Conservation (phyloP, 2,797 vertebrate species). For the Xyrichtys novacula region DNA sequence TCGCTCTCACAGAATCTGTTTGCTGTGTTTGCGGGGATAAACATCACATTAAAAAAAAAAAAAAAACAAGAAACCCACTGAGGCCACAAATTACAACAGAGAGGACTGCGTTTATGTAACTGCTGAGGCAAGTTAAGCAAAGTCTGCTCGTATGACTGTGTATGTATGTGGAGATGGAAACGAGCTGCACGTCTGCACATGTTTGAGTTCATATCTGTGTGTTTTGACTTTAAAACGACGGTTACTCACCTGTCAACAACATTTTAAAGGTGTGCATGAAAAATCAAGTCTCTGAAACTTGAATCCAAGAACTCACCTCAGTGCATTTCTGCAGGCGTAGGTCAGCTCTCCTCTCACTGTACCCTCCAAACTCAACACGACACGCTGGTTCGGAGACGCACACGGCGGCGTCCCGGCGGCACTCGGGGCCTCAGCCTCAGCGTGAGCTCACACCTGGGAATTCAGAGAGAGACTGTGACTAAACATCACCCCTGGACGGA, state of each 20-base stretch:
- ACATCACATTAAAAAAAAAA: slow-evolving; percentile 76
- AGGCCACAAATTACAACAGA: slow-evolving; percentile 79
- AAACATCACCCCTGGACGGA: slow-evolving; percentile 68
- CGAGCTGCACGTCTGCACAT: not conserved
- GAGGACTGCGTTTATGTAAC: slow-evolving; percentile 81
- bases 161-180: slow-evolving; percentile 11
- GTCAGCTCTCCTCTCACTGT: slow-evolving; percentile 18
- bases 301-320: not conserved
- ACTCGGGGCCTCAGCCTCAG: slow-evolving; percentile 53
- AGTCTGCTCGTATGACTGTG: slow-evolving; percentile 42
- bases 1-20: slow-evolving; percentile 81
- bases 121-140: slow-evolving; percentile 63
- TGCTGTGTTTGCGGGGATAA: slow-evolving; percentile 81
- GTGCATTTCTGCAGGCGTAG: not conserved
- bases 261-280: not conserved
- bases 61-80: slow-evolving; percentile 70
- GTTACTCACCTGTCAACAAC: not conserved
- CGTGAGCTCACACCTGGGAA: slow-evolving; percentile 75
- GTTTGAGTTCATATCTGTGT: not conserved
- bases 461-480: slow-evolving; percentile 53
- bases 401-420: slow-evolving; percentile 42
- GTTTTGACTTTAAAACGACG: not conserved
- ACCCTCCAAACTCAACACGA: slow-evolving; percentile 45
- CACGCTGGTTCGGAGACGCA: slow-evolving; percentile 57
- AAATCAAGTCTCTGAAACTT: too few relatives aligned